Percentiles rank a stretch among this genome's conserved stretches.
phyloP scores from a whole-genome alignment of 2,113 vertebrate genomes.

The Larimichthys polyactis region DNA sequence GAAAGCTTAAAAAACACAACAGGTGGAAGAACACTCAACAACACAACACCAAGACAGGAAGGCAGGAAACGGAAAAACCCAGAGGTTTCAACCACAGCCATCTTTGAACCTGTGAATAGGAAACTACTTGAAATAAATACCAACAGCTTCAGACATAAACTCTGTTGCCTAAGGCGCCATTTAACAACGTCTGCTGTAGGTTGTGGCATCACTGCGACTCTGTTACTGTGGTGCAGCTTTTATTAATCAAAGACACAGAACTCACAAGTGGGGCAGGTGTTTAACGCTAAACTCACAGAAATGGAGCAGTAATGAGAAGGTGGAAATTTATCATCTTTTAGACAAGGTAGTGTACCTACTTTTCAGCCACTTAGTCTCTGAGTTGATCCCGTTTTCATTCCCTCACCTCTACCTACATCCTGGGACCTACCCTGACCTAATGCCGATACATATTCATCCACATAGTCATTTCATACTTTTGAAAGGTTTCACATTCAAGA shows the following conservation, averaged over 20 bases:
- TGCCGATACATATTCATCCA: not conserved
- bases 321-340: slow-evolving; percentile 1
- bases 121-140: slow-evolving; percentile 21
- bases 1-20: slow-evolving; percentile 52
- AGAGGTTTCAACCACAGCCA: slow-evolving; percentile 18
- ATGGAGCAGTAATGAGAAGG: not conserved
- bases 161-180: not conserved
- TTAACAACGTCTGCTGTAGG: not conserved
- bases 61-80: slow-evolving; percentile 31
- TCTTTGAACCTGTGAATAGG: slow-evolving; percentile 29
- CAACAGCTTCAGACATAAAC: slow-evolving; percentile 9
- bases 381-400: not conserved
- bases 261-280: not conserved
- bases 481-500: not conserved
- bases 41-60: slow-evolving; percentile 45
- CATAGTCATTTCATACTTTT: not conserved
- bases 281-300: not conserved
- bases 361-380: not conserved
- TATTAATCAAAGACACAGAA: slow-evolving; percentile 4
- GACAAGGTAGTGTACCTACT: not conserved
- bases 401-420: not conserved
- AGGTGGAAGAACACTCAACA: slow-evolving; percentile 39
- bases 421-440: not conserved
- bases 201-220: not conserved
- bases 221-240: not conserved